phyloP scores from a whole-genome alignment of 2,113 vertebrate genomes.

The Danionella cerebrum region DNA sequence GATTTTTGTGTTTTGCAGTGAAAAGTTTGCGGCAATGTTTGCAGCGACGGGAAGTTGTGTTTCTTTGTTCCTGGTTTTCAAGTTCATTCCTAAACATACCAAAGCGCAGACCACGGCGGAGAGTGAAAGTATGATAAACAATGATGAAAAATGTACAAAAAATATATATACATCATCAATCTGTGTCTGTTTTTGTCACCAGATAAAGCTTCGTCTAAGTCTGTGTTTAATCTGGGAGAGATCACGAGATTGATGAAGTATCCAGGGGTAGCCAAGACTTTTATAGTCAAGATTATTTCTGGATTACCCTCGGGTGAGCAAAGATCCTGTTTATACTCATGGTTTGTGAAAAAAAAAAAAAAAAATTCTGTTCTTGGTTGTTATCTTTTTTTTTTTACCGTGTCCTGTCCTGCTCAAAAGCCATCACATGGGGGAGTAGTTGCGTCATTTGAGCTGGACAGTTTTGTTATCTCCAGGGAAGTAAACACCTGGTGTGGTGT shows the following conservation, averaged over 20 bases:
- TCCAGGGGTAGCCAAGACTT: slow-evolving; percentile 70
- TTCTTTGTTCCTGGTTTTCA: slow-evolving; percentile 65
- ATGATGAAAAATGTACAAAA: background rate
- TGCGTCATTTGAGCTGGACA: too few relatives aligned
- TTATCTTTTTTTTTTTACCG: too few relatives aligned
- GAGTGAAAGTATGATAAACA: slow-evolving; percentile 54
- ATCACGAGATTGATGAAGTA: slow-evolving; percentile 75
- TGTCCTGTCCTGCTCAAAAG: too few relatives aligned
- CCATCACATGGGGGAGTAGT: too few relatives aligned
- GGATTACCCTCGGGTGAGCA: slow-evolving; percentile 79
- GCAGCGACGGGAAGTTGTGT: slow-evolving; percentile 66
- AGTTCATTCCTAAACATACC: slow-evolving; percentile 72
- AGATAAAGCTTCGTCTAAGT: slow-evolving; percentile 38
- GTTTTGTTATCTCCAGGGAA: too few relatives aligned
- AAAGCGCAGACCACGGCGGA: slow-evolving; percentile 51
- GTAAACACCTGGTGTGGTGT: too few relatives aligned
- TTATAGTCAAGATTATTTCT: slow-evolving; percentile 76
- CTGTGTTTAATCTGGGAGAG: slow-evolving; percentile 76
- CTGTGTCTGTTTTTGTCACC: background rate
- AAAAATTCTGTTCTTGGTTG: too few relatives aligned
- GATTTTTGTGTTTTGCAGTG: slow-evolving; percentile 55
- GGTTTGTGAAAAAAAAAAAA: too few relatives aligned
- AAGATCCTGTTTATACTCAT: background rate
- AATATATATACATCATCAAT: background rate
- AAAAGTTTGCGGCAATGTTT: slow-evolving; percentile 57